phyloP scores from a whole-genome alignment of 2,797 vertebrate genomes.

The Sciurus carolinensis region DNA sequence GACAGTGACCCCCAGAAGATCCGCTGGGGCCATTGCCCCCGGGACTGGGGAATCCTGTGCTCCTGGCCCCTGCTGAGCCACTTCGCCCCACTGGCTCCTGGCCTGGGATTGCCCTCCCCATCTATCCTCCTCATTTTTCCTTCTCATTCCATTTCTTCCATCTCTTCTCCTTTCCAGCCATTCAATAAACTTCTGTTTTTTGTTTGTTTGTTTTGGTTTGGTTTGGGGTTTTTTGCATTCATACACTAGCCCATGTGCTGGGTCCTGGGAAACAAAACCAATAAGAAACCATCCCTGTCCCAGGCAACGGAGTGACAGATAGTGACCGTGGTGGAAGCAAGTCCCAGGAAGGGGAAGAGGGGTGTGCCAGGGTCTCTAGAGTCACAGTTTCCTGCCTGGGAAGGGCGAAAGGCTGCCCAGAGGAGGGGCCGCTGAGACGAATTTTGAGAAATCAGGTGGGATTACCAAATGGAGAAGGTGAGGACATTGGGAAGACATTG shows the following conservation, averaged over 20 bases:
- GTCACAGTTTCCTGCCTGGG: background rate
- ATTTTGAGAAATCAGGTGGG: background rate
- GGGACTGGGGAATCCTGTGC: background rate
- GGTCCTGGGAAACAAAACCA: background rate
- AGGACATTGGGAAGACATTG: accelerated
- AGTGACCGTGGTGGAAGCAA: background rate
- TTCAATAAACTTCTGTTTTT: background rate
- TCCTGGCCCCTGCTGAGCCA: background rate
- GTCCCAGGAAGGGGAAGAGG: background rate
- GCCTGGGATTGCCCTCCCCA: background rate
- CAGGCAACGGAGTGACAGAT: background rate
- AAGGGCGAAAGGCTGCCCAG: background rate
- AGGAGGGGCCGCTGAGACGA: background rate
- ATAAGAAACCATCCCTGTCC: background rate
- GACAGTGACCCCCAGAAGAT: background rate
- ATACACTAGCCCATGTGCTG: background rate
- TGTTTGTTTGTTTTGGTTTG: no score
- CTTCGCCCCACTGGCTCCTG: accelerated
- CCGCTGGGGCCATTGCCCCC: background rate
- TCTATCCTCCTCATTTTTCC: background rate
- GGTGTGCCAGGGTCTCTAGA: background rate
- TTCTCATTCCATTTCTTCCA: background rate
- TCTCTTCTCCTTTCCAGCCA: background rate
- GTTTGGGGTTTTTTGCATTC: no score
- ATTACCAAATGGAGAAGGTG: background rate